phyloP scores from a whole-genome alignment of 2,797 vertebrate species.

The Furcifer pardalis region DNA sequence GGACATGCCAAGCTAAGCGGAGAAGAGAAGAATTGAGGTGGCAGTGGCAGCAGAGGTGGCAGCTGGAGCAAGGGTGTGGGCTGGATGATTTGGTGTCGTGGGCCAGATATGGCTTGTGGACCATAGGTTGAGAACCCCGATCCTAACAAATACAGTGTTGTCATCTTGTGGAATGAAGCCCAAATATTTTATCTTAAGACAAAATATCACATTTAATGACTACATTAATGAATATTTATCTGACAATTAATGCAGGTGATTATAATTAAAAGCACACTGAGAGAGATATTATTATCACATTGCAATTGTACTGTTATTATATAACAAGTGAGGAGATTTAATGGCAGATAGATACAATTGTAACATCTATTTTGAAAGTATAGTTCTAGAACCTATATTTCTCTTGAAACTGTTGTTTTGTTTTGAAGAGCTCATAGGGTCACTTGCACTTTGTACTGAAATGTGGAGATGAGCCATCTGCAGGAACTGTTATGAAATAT shows the following conservation, averaged over 20 bases:
- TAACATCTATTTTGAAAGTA: conserved; percentile 64
- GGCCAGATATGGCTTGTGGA: too few species aligned
- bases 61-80: too few species aligned
- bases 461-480: background rate
- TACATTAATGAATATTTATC: conserved; percentile 61
- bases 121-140: too few species aligned
- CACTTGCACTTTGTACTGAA: conserved; percentile 7
- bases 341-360: conserved; percentile 67
- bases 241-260: conserved; percentile 68
- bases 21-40: too few species aligned
- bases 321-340: conserved; percentile 58
- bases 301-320: conserved; percentile 64
- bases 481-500: background rate
- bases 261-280: conserved; percentile 72
- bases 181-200: conserved; percentile 59
- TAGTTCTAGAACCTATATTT: conserved; percentile 61
- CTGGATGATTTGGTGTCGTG: too few species aligned
- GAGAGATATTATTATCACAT: conserved; percentile 62
- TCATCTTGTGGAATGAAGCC: conserved; percentile 9
- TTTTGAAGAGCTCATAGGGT: conserved; percentile 45
- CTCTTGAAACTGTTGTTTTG: conserved; percentile 55
- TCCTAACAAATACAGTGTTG: background rate
- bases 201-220: conserved; percentile 57
- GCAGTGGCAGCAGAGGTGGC: too few species aligned
- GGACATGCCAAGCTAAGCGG: too few species aligned